A percentile compares a stretch with the other conserved stretches of the same genome.
Evolutionary conservation across 1,140 invertebrate species (phyloP).

Genomic region (Pomacea maculata): DNA sequence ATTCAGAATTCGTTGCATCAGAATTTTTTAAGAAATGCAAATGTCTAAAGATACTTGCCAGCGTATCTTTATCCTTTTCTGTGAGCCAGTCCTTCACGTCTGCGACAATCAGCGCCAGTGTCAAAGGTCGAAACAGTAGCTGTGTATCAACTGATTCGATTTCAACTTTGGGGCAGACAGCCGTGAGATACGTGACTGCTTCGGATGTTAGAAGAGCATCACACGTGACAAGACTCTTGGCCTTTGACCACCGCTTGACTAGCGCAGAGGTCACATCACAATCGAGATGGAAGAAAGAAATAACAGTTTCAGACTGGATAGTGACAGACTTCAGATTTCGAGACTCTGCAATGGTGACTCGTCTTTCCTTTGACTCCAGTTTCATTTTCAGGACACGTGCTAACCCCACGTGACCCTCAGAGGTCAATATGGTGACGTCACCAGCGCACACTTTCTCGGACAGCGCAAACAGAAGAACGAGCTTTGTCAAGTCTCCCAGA

Average conservation of each 20-base stretch:
- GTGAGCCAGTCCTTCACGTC: constrained; percentile 4
- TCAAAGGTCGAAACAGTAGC: constrained; percentile 7
- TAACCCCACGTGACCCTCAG: neutral
- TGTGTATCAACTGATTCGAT: constrained; percentile 17
- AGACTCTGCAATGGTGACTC: neutral
- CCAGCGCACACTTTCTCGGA: neutral
- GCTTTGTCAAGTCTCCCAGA: constrained; percentile 22
- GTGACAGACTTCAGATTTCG: neutral
- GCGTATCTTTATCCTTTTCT: neutral
- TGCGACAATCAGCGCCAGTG: neutral
- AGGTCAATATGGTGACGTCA: constrained; percentile 15
- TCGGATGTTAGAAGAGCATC: neutral
- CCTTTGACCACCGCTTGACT: constrained; percentile 1
- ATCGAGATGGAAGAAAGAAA: constrained; percentile 15
- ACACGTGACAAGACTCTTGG: constrained; percentile 3
- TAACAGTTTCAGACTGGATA: constrained; percentile 1
- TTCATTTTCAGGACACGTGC: constrained; percentile 15
- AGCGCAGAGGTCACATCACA: neutral
- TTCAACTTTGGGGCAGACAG: constrained; percentile 5
- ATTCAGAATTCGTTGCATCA: neutral
- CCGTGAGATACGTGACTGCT: neutral
- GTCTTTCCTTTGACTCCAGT: neutral
- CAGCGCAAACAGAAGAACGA: constrained; percentile 20
- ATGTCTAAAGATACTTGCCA: neutral
- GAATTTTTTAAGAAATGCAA: too few relatives aligned